Base-by-base conservation (phyloP, 2,113 vertebrate species). In the Puntigrus tetrazona region DNA sequence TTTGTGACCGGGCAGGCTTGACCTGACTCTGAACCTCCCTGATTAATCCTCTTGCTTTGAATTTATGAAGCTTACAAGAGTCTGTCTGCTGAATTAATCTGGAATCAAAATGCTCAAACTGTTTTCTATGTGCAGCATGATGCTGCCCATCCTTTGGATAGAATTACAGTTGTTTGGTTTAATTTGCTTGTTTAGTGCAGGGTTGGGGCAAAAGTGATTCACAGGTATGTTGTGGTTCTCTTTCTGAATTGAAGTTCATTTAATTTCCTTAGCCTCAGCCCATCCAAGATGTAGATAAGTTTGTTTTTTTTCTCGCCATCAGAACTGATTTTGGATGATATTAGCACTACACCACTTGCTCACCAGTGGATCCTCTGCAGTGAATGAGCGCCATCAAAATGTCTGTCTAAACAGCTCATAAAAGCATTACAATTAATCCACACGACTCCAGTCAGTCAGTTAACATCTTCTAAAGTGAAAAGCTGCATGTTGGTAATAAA, bases 21-120 rank as follows among this genome's bases (percentile, higher is more conserved):
- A 87, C 86, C 88, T 57, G 59, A 81, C 88, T 82, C 82, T 90
- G 87, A 90, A 83, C 87, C 74, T 83, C 81, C 75, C 87, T 87
- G 88, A 92, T 92, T 91, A 90, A 92, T 92, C 91, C 82, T 85
- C 84, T 74, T 87, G 86, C 87, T 92, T 79, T 47, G 34, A 85
- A 88, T 84, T 85, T 91, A 63, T 83, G 69, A 20, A 75, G 70
- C 70, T 83, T 83, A 83, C 36, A 18, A 41, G 38, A 31, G 38
- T 83, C 27, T 3, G 78, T 6, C 31, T 86, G 86, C 82, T 38
- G 76, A 36, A 47, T 81, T 87, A n/a, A 86, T 81, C 63, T 77
- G 27, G 55, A 45, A 47, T 75, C 27, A 83, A 83, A 31, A n/a
- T 82, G 47, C 65, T 82, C 67, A 70, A 18, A 29, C 75, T 73